Percentiles rank a stretch among this genome's conserved stretches.
phyloP scores from a whole-genome alignment of 2,113 vertebrate genomes.

The Ochotona curzoniae region DNA sequence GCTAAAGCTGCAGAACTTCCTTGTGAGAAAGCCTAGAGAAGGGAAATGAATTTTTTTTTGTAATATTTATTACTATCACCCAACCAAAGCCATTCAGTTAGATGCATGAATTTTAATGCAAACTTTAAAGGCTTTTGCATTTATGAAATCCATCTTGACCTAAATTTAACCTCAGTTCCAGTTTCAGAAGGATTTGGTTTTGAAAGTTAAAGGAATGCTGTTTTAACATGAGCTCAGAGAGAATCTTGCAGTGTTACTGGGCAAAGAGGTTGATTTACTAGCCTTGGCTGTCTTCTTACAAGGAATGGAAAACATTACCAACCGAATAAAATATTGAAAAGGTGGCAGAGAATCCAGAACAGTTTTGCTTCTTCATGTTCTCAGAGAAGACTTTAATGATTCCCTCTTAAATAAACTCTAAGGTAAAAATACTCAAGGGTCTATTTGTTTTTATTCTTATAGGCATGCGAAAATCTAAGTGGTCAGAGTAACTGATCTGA shows the following conservation, averaged over 20 bases:
- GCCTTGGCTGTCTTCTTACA: constrained; percentile 41
- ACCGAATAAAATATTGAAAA: constrained; percentile 50
- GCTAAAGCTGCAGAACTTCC: constrained; percentile 61
- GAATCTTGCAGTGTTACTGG: constrained; percentile 7
- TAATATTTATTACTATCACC: constrained; percentile 67
- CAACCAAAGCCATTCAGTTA: constrained; percentile 67
- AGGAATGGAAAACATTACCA: constrained; percentile 21
- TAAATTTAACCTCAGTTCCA: constrained; percentile 72
- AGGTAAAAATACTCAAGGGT: constrained; percentile 40
- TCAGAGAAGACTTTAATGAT: constrained; percentile 58
- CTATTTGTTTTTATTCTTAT: constrained; percentile 47
- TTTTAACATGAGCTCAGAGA: constrained; percentile 63
- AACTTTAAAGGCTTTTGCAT: constrained; percentile 71
- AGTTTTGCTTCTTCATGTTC: constrained; percentile 55
- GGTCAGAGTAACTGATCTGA: constrained; percentile 53
- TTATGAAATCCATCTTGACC: constrained; percentile 52
- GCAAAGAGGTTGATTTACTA: constrained; percentile 19
- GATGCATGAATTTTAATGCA: constrained; percentile 75
- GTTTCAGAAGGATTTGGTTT: constrained; percentile 67
- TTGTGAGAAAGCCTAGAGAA: constrained; percentile 68
- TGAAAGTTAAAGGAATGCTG: constrained; percentile 44
- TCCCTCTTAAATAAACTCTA: constrained; percentile 51
- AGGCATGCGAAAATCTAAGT: constrained; percentile 49
- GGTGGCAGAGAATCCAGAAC: neutral
- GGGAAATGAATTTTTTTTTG: constrained; percentile 63